Conservation (phyloP, 2,888 invertebrate species). For the Caenorhabditis auriculariae region DNA sequence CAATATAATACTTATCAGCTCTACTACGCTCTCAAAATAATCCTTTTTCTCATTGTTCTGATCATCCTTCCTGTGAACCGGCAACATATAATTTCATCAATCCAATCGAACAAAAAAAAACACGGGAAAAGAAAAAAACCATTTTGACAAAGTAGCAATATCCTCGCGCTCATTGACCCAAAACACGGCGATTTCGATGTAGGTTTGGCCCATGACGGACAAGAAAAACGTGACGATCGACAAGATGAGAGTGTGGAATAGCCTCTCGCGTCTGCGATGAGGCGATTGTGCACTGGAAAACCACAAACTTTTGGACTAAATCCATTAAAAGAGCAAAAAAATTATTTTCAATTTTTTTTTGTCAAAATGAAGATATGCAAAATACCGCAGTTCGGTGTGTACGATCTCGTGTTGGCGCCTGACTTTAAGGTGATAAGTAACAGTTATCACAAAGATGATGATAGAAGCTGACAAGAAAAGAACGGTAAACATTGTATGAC, state of each 20-base stretch:
- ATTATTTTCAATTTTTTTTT: not conserved
- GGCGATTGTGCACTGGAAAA: conserved; percentile 52
- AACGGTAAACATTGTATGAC: conserved; percentile 60
- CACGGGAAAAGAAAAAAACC: conserved; percentile 12
- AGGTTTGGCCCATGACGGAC: conserved; percentile 57
- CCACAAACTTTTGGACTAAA: not conserved
- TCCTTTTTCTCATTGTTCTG: not conserved
- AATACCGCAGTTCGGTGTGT: conserved; percentile 36
- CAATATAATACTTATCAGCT: not conserved
- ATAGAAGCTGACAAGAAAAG: conserved; percentile 55
- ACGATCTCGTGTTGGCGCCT: conserved; percentile 54
- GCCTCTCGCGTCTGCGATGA: conserved; percentile 55
- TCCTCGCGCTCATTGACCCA: conserved; percentile 58
- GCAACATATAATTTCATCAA: not conserved
- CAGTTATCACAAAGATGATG: conserved; percentile 54
- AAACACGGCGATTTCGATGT: conserved; percentile 61
- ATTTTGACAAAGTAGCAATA: conserved; percentile 33
- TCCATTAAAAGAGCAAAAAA: not conserved
- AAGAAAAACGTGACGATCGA: conserved; percentile 56
- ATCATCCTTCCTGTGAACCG: too few species aligned
- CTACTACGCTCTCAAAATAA: not conserved
- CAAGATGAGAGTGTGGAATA: conserved; percentile 59
- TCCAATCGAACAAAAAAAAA: not conserved
- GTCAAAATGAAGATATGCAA: not conserved
- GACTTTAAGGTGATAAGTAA: conserved; percentile 56